Base-by-base conservation (phyloP, 1,140 invertebrate species). In the Listronotus bonariensis region DNA sequence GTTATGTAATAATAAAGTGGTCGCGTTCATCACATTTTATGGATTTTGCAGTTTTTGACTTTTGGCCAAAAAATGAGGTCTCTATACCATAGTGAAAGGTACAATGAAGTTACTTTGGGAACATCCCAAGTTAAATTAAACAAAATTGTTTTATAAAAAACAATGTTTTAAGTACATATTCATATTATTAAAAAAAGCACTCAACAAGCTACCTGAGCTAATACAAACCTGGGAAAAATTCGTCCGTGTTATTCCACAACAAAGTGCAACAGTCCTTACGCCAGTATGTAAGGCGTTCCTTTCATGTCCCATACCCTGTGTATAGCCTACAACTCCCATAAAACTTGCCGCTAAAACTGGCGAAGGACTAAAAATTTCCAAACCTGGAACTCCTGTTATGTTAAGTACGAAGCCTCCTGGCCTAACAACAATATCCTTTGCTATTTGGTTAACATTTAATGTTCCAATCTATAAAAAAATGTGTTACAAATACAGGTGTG, bases 221-320 rank as follows among this genome's bases (percentile, higher is more conserved):
- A 43, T 10, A 8, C 14, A 26, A 15, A 40, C 49, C 41, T 62
- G 31, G 1, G 41, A 15, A 48, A 82, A 75, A 68, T 79, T 78
- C 1, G 79, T 81, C 12, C 81, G 77, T 0, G 84, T 86, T 11
- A 80, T 77, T 48, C 80, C 81, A 51, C 83, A 81, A 72, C 84
- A 85, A 17, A 86, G 72, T 20, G 80, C 80, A 45, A 85, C 81
- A 3, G 85, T 81, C 58, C 81, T 76, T n/a, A 85, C 79, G 0
- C 83, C 82, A 4, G 81, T 82, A 53, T 78, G 70, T 40, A 81
- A 79, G 34, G 81, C 79, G 49, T 85, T 83, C 65, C 80, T 81
- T 46, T 82, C 77, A 66, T 84, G 57, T 0, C 76, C 76, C 18
- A 74, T 73, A 62, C 70, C 72, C 52, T 67, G 67, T 2, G 72